A percentile compares a stretch with the other conserved stretches of the same genome.
Evolutionary conservation across 2,113 vertebrate genomes (phyloP).

Genomic region (Pseudorhombus dupliciocellatus): DNA sequence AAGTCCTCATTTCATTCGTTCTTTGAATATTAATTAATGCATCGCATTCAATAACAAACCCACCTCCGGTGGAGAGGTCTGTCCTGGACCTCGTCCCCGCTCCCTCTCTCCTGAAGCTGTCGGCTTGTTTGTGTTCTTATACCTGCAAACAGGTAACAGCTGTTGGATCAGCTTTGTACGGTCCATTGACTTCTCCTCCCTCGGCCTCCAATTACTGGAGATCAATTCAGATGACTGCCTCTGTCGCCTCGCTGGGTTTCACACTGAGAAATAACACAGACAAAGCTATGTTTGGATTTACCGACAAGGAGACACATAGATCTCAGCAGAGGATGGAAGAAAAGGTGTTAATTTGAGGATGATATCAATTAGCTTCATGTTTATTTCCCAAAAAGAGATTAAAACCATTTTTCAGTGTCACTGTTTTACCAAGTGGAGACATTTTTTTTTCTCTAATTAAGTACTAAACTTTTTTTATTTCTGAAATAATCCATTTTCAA

Average conservation of each 20-base stretch:
- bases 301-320: conserved; percentile 18
- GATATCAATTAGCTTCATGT: conserved; percentile 12
- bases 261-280: conserved; percentile 17
- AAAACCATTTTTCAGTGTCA: conserved; percentile 30
- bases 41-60: not conserved
- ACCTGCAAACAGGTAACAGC: conserved; percentile 42
- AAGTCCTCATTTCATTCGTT: not conserved
- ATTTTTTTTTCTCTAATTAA: conserved; percentile 34
- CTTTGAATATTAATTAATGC: not conserved
- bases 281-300: conserved; percentile 35
- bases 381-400: conserved; percentile 22
- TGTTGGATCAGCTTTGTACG: conserved; percentile 60
- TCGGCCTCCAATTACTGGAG: conserved; percentile 76
- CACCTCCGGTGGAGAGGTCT: conserved; percentile 42
- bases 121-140: conserved; percentile 69
- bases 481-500: conserved; percentile 31
- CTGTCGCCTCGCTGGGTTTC: conserved; percentile 42
- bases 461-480: conserved; percentile 26
- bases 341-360: conserved; percentile 21
- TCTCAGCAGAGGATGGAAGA: not conserved
- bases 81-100: conserved; percentile 18
- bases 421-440: not conserved
- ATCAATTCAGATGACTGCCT: conserved; percentile 79
- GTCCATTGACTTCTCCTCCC: conserved; percentile 70
- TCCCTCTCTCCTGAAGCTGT: conserved; percentile 22